Conservation (phyloP, 2,797 vertebrate genomes). For the Pseudocheirus occidentalis region DNA sequence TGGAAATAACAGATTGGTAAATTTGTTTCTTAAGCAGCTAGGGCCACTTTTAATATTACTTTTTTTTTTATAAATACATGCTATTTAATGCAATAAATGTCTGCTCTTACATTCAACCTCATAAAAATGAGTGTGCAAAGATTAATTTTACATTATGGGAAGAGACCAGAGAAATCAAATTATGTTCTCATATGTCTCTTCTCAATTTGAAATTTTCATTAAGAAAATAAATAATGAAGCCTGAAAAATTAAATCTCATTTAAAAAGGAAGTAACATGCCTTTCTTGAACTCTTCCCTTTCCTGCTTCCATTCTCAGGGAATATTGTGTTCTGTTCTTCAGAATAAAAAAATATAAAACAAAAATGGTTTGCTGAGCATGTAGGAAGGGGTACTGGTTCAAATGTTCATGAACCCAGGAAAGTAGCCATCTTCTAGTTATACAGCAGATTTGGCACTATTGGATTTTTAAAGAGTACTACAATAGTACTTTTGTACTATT, state of each 20-base stretch:
- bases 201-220: conserved; percentile 59
- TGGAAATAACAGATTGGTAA: too few relatives aligned
- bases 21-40: too few relatives aligned
- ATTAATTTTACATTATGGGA: conserved; percentile 50
- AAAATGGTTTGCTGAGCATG: background rate
- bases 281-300: conserved; percentile 8
- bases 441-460: too few relatives aligned
- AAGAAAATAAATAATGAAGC: conserved; percentile 39
- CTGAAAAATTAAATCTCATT: conserved; percentile 29
- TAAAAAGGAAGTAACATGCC: background rate
- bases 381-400: conserved; percentile 4
- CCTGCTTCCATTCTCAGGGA: conserved; percentile 14
- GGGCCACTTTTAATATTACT: too few relatives aligned
- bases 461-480: too few relatives aligned
- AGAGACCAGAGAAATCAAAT: conserved; percentile 37
- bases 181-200: conserved; percentile 53
- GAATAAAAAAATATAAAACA: background rate
- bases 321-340: conserved; percentile 6
- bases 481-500: too few relatives aligned
- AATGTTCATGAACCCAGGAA: background rate
- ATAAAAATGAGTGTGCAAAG: conserved; percentile 1
- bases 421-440: too few relatives aligned
- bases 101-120: background rate
- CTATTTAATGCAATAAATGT: too few relatives aligned
- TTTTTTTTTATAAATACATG: too few relatives aligned